Base-by-base conservation (phyloP, 2,797 vertebrate species). In the Otus scops region DNA sequence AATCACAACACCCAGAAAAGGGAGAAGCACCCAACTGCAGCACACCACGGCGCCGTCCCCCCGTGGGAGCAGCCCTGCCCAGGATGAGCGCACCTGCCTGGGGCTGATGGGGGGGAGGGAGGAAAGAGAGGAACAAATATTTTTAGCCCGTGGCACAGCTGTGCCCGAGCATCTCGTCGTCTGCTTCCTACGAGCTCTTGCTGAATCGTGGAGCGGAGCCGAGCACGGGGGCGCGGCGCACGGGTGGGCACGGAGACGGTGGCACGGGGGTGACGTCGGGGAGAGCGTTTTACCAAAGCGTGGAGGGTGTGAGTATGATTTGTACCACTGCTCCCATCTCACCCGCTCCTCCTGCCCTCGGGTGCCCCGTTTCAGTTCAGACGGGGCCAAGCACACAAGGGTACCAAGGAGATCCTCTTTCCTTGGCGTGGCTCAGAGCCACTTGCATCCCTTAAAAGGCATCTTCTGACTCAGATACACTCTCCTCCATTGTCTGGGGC, bases 171-270 rank as follows among this genome's bases (percentile, higher is more conserved):
- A 82, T 83, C 70, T 88, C 3, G 1, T 43, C 41, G 41, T 80
- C 81, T 80, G 60, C 87, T 85, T 93, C 81, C 85, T 77, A 43
- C 1, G 0, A 71, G 51, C 3, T 5, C 38, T 41, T 1, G 2
- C n/a, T 54, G 88, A 63, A 36, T 22, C 1, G 13, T 41, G 80
- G 76, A 83, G 64, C 0, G 1, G 30, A 85, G 71, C 57, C 0
- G 30, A 92, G 70, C 0, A 0, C 5, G 3, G 65, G 10, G 61
- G 39, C 1, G 0, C 1, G 0, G 60, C 48, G 7, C 4, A 0
- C 23, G 1, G 7, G 48, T 60, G 87, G 81, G 75, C 61, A 59
- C 0, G 1, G 60, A 63, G 68, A 65, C 10, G 45, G 22, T 61
- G 71, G 48, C 51, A 16, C 0, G 9, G 50, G 18, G 23, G 20